Conservation (phyloP, 2,113 vertebrate genomes). For the Rhinolophus sinicus region DNA sequence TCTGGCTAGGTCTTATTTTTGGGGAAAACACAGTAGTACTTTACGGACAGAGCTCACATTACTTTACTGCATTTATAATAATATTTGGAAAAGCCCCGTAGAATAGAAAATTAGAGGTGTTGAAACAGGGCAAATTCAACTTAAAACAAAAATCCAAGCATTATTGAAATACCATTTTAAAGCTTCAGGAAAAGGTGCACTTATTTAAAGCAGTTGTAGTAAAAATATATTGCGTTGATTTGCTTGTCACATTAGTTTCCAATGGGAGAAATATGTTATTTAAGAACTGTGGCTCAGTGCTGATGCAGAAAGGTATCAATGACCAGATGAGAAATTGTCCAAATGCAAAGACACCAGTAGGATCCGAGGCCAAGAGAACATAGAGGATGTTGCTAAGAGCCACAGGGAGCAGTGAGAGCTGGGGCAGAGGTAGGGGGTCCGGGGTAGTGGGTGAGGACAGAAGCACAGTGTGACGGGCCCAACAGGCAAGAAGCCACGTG, state of each 20-base stretch:
- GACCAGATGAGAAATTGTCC: neutral
- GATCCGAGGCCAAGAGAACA: neutral
- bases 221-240: accelerated
- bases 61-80: neutral
- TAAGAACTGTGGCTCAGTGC: neutral
- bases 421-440: neutral
- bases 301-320: neutral
- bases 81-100: neutral
- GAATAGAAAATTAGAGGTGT: neutral
- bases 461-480: accelerated
- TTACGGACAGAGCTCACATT: neutral
- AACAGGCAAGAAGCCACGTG: neutral
- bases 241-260: neutral
- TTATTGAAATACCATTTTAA: neutral
- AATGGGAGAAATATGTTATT: neutral
- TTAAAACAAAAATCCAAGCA: neutral
- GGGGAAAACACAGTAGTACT: neutral
- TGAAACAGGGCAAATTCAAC: neutral
- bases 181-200: neutral
- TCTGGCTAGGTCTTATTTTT: too few relatives aligned
- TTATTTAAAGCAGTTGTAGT: neutral
- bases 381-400: neutral
- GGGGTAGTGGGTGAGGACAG: neutral
- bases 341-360: neutral
- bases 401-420: accelerated